Base-by-base conservation (phyloP, 2,113 vertebrate species). In the Excalfactoria chinensis region DNA sequence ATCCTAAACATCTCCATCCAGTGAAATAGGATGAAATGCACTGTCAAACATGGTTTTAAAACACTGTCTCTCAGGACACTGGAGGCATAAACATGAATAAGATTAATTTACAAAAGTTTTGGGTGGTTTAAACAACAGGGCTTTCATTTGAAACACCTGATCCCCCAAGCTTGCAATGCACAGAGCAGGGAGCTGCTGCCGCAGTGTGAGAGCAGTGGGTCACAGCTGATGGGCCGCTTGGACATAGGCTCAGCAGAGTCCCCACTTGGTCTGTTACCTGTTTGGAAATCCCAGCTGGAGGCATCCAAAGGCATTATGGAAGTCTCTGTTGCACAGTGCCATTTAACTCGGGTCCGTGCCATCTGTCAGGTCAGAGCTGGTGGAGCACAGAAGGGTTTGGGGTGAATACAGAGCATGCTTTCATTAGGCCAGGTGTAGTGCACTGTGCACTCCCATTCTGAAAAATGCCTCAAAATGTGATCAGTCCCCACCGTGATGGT, bases 1-100 rank as follows among this genome's bases (percentile, higher is more conserved):
- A 88, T 89, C 85, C 81, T 83, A 23, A 90, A 64, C 46, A 40
- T 91, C 93, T 77, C 79, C 69, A 84, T 86, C 55, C 92, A 74
- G 83, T 62, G 67, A 78, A 44, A 41, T 0, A 28, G 88, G 83
- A 81, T 88, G 69, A 86, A 88, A 77, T 46, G 62, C 88, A n/a
- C 64, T 88, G 92, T 86, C 90, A 91, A 58, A 83, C 4, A 1
- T 26, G 63, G 55, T 86, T 91, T 91, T 60, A 56, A 60, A 88
- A 35, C 13, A 3, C 11, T 35, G 34, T 66, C 9, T 81, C 74
- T 64, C 17, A 1, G 43, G 59, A 40, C 23, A 17, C 10, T 46
- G 11, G 30, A 32, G 1, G 7, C 32, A 16, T 68, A 58, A 20
- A 56, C 53, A 55, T 28, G 64, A 91, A 80, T 37, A 34, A 37